These are phyloP conservation scores for Crotalus viridis DNA, from an alignment of 2,113 vertebrate species.

Conservation along the genomic window DNA sequence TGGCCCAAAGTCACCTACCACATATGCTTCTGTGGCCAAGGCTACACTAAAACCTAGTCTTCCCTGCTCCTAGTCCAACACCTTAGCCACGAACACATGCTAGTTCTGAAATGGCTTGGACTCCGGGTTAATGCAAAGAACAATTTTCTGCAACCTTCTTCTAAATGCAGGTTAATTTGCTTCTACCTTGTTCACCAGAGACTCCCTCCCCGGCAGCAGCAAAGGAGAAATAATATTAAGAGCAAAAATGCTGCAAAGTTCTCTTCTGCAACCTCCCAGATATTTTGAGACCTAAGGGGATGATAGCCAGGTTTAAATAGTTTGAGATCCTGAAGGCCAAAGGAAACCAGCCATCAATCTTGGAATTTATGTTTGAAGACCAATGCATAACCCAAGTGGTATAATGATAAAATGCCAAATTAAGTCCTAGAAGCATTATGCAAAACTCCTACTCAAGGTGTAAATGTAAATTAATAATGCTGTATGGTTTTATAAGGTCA, in stretches of 20 bases:
- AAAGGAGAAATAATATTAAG: not conserved
- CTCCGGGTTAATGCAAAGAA: not conserved
- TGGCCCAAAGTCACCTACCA: not conserved
- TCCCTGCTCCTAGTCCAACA: not conserved
- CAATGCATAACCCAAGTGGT: not conserved
- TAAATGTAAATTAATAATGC: not conserved
- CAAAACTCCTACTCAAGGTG: not conserved
- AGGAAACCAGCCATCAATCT: not conserved
- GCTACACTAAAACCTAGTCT: not conserved
- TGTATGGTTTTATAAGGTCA: not conserved
- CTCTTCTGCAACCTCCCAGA: not conserved
- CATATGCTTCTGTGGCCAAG: not conserved
- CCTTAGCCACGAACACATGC: not conserved
- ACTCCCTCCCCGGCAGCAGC: not conserved
- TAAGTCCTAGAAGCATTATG: not conserved
- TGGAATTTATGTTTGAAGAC: not conserved
- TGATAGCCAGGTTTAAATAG: not conserved
- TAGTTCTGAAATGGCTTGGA: not conserved
- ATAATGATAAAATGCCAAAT: not conserved
- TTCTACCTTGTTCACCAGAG: not conserved
- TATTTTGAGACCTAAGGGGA: not conserved
- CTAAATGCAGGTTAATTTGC: not conserved
- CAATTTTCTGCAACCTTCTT: not conserved
- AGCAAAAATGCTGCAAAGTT: not conserved
- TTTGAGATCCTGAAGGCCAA: not conserved